phyloP scores from a whole-genome alignment of 2,797 vertebrate genomes.

The Tiaroga cobitis region DNA sequence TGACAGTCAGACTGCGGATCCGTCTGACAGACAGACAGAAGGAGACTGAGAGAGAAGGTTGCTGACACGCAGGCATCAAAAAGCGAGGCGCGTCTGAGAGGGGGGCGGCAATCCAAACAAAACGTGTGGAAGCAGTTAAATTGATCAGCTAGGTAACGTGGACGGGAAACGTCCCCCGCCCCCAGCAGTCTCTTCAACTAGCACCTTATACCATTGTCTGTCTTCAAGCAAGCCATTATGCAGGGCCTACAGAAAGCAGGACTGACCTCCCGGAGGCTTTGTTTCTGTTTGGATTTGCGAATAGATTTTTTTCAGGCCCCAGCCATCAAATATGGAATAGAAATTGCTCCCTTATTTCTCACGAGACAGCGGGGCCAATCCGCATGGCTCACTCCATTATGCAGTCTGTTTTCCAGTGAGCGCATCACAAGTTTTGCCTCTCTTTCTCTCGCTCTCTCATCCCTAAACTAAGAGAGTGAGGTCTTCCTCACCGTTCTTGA shows the following conservation, averaged over 20 bases:
- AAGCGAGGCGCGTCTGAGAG: constrained; percentile 34
- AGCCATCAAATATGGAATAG: constrained; percentile 98
- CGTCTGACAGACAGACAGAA: constrained; percentile 55
- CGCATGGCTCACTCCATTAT: constrained; percentile 95
- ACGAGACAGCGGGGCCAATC: constrained; percentile 86
- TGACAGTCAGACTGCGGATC: constrained; percentile 85
- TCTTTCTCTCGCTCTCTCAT: constrained; percentile 38
- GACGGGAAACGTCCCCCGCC: constrained; percentile 68
- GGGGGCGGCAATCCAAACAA: constrained; percentile 82
- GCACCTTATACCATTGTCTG: constrained; percentile 56
- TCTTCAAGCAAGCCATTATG: constrained; percentile 93
- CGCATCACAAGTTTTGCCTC: constrained; percentile 91
- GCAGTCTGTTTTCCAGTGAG: constrained; percentile 99
- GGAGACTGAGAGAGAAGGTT: constrained; percentile 15
- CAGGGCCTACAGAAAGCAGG: constrained; percentile 88
- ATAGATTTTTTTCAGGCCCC: constrained; percentile 93
- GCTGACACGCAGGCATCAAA: constrained; percentile 51
- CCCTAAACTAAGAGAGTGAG: constrained; percentile 81
- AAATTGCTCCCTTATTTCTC: constrained; percentile 99
- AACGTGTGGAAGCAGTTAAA: constrained; percentile 88
- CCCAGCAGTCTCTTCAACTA: constrained; percentile 37
- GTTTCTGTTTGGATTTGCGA: constrained; percentile 99
- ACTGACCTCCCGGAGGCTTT: constrained; percentile 96
- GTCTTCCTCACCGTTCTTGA: constrained; percentile 80
- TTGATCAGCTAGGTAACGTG: constrained; percentile 86